Evolutionary conservation across 2,113 vertebrate species (phyloP).

Genomic region (Barbus barbus): DNA sequence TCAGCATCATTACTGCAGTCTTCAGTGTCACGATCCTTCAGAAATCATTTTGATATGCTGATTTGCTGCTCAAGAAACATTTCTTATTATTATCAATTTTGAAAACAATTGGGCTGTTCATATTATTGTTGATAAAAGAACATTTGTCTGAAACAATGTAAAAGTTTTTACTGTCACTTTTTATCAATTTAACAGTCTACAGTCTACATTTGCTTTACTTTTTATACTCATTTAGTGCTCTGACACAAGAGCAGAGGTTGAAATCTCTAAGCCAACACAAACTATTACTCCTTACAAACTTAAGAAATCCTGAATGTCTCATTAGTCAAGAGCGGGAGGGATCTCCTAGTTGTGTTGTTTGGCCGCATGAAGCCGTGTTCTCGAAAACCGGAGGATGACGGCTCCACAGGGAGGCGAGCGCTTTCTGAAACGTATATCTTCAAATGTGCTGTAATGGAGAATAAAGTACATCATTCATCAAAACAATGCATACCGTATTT

Average conservation of each 20-base stretch:
- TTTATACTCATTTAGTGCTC: not conserved
- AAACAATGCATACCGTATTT: not conserved
- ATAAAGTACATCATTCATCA: constrained; percentile 16
- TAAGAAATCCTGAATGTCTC: constrained; percentile 16
- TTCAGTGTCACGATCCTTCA: too few species aligned
- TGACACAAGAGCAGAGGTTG: not conserved
- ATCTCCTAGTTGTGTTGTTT: constrained; percentile 6
- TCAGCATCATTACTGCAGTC: too few species aligned
- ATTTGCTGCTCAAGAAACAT: too few species aligned
- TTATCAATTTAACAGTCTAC: too few species aligned
- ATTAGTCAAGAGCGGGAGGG: not conserved
- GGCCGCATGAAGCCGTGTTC: not conserved
- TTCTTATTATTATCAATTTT: too few species aligned
- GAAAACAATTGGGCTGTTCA: too few species aligned
- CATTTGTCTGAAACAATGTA: too few species aligned
- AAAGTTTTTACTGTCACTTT: too few species aligned
- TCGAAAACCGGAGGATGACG: not conserved
- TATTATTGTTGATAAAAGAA: too few species aligned
- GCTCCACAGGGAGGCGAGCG: not conserved
- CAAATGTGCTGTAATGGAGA: not conserved
- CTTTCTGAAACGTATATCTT: constrained; percentile 8
- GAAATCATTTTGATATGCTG: too few species aligned
- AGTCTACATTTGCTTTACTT: too few species aligned
- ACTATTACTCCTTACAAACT: not conserved
- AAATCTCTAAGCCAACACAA: not conserved